Evolutionary conservation across 2,113 vertebrate genomes (phyloP).

Genomic region (Kryptolebias marmoratus): DNA sequence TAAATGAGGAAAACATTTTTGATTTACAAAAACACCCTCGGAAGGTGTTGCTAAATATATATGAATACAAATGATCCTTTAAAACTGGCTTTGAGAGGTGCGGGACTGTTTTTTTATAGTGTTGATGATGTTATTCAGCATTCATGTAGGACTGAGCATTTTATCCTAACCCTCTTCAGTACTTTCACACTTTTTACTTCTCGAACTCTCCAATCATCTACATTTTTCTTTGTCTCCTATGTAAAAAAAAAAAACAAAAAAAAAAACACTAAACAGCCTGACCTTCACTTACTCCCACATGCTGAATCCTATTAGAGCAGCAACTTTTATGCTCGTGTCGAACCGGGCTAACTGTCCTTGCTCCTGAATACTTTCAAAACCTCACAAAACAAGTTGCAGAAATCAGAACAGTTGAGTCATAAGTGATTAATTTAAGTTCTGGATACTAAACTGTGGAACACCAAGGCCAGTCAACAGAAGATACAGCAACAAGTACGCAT

Average conservation of each 20-base stretch:
- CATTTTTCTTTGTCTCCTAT: conserved; percentile 7
- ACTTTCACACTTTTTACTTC: conserved; percentile 22
- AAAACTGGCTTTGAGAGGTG: conserved; percentile 1
- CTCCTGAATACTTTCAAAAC: conserved; percentile 36
- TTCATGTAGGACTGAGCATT: conserved; percentile 13
- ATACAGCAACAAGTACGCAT: conserved; percentile 7
- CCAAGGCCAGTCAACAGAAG: neutral
- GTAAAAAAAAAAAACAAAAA: conserved; percentile 18
- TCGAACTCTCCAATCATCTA: neutral
- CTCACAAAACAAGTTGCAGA: conserved; percentile 29
- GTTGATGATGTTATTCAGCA: conserved; percentile 12
- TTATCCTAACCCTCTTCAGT: conserved; percentile 11
- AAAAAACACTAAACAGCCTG: conserved; percentile 26
- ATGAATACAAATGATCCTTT: conserved; percentile 23
- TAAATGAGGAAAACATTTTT: neutral
- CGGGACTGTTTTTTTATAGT: conserved; percentile 3
- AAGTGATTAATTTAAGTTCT: conserved; percentile 39
- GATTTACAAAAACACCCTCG: conserved; percentile 24
- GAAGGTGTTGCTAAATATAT: conserved; percentile 28
- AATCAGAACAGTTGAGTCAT: conserved; percentile 27
- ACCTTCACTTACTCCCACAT: conserved; percentile 43
- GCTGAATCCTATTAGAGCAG: conserved; percentile 9
- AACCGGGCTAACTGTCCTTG: conserved; percentile 29
- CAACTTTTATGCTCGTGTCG: conserved; percentile 26
- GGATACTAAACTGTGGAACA: conserved; percentile 33